A percentile compares a stretch with the other conserved stretches of the same genome.
Evolutionary conservation across 2,113 vertebrate genomes (phyloP).

Genomic region (Chrysochloris asiatica): DNA sequence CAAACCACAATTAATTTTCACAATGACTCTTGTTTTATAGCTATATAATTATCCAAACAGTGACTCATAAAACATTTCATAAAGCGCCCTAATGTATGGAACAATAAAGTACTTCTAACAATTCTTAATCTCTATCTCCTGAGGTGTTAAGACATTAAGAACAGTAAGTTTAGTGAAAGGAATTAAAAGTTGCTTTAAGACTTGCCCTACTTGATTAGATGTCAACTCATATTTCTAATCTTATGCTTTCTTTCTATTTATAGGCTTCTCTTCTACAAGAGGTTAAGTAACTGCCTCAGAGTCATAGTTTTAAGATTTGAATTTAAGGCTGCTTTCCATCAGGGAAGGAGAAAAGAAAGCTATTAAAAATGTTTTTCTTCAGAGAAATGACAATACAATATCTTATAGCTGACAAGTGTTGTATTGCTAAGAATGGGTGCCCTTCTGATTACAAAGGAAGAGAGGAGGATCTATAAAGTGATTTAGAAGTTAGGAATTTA

Average conservation of each 20-base stretch:
- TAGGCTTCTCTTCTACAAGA: neutral
- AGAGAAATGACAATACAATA: neutral
- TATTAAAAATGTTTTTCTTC: neutral
- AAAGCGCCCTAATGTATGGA: neutral
- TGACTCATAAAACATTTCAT: constrained; percentile 1
- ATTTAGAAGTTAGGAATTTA: neutral
- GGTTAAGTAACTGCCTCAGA: neutral
- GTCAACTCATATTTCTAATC: neutral
- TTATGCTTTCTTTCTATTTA: constrained; percentile 20
- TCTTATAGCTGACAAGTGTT: neutral
- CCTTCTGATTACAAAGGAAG: constrained; percentile 15
- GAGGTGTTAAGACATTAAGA: neutral
- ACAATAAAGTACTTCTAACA: constrained; percentile 13
- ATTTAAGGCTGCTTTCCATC: neutral
- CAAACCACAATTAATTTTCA: constrained; percentile 26
- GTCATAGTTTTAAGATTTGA: neutral
- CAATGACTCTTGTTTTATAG: neutral
- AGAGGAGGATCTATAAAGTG: neutral
- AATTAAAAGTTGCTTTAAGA: constrained; percentile 18
- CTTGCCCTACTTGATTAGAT: neutral
- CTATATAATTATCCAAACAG: constrained; percentile 39
- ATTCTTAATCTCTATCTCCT: constrained; percentile 36
- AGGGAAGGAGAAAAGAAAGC: neutral
- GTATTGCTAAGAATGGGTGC: neutral
- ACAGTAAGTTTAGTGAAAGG: neutral